Evolutionary conservation across 1,140 invertebrate species (phyloP).

Genomic region (Theocolax elegans): DNA sequence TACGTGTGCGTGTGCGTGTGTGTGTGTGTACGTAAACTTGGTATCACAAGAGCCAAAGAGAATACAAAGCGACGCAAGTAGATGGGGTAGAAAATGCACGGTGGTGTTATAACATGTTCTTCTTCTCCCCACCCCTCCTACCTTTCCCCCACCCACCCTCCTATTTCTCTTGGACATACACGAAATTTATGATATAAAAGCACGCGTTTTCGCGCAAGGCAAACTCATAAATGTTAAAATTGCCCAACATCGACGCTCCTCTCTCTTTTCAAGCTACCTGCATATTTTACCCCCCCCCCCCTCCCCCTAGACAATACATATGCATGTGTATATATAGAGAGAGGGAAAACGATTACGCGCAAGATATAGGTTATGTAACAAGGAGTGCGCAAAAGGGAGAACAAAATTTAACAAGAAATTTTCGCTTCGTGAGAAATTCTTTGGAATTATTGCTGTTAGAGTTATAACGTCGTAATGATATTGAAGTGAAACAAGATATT

Average conservation of each 20-base stretch:
- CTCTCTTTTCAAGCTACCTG: not conserved
- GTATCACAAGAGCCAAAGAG: not conserved
- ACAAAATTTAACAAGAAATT: too few species aligned
- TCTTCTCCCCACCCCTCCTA: too few species aligned
- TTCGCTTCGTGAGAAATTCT: too few species aligned
- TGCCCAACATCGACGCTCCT: not conserved
- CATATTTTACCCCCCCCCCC: conserved; percentile 24
- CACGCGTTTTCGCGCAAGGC: conserved; percentile 8
- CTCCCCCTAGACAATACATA: not conserved
- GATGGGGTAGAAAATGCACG: not conserved
- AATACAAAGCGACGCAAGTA: not conserved
- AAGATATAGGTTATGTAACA: not conserved
- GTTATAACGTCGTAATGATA: too few species aligned
- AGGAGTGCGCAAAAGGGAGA: too few species aligned
- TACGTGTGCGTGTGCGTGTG: too few species aligned
- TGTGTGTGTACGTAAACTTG: not conserved
- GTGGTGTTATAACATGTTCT: not conserved
- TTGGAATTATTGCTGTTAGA: too few species aligned
- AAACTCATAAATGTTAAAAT: conserved; percentile 23
- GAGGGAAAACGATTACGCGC: not conserved
- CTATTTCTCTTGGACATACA: too few species aligned
- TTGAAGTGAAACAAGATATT: too few species aligned
- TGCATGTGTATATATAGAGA: not conserved
- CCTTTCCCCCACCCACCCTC: too few species aligned
- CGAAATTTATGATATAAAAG: conserved; percentile 18